Evolutionary conservation across 2,113 vertebrate species (phyloP).

Genomic region (Verasper variegatus): DNA sequence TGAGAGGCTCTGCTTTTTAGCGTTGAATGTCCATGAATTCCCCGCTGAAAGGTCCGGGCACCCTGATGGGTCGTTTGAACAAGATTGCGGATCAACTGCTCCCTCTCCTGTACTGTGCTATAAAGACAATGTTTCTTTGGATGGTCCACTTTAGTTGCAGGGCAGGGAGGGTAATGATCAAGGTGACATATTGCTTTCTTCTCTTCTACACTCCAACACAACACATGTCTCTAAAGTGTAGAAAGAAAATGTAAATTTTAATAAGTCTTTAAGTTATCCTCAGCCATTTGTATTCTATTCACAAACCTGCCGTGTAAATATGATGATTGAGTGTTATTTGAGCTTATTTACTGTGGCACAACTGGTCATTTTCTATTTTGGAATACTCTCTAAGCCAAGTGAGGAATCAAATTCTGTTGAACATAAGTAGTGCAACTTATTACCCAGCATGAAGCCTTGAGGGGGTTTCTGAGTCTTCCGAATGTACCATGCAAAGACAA

Average conservation of each 20-base stretch:
- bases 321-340: not conserved
- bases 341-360: not conserved
- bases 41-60: conserved; percentile 36
- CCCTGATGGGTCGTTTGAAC: conserved; percentile 30
- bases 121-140: conserved; percentile 39
- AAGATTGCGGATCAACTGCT: conserved; percentile 48
- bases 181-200: conserved; percentile 24
- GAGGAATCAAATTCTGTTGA: conserved; percentile 2
- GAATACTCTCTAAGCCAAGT: not conserved
- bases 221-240: not conserved
- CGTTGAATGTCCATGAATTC: conserved; percentile 24
- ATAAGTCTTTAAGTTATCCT: not conserved
- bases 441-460: conserved; percentile 8
- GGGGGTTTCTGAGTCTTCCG: conserved; percentile 16
- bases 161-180: conserved; percentile 7
- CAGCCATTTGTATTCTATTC: conserved; percentile 1
- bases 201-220: not conserved
- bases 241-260: not conserved
- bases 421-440: conserved; percentile 20
- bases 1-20: conserved; percentile 33
- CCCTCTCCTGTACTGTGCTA: not conserved
- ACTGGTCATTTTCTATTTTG: not conserved
- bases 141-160: conserved; percentile 7
- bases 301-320: not conserved
- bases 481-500: conserved; percentile 13